These are phyloP conservation scores for Labrus mixtus DNA, from an alignment of 2,113 vertebrate genomes.

Conservation along the genomic window DNA sequence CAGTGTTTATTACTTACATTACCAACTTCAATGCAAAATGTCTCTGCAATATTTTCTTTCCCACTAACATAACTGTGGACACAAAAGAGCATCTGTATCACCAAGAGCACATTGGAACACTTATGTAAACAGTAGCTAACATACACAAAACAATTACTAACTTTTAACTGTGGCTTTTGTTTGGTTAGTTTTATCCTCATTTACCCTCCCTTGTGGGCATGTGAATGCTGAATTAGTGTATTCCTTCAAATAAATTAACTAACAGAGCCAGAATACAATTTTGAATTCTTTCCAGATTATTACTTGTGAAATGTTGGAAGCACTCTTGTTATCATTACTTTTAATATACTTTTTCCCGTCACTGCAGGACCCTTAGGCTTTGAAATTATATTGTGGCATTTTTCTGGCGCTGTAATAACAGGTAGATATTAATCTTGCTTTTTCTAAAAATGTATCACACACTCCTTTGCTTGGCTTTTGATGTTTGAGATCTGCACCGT, in stretches of 20 bases:
- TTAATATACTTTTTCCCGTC: constrained; percentile 17
- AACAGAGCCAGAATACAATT: constrained; percentile 52
- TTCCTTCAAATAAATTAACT: constrained; percentile 45
- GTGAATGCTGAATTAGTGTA: constrained; percentile 59
- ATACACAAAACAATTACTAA: constrained; percentile 24
- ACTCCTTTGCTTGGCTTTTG: constrained; percentile 57
- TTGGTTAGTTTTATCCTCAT: constrained; percentile 56
- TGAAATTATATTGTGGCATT: constrained; percentile 70
- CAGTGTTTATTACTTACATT: not conserved
- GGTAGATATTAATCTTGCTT: constrained; percentile 66
- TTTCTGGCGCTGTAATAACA: constrained; percentile 53
- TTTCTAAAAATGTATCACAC: constrained; percentile 38
- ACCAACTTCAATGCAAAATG: constrained; percentile 31
- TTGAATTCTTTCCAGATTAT: constrained; percentile 49
- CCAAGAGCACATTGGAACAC: constrained; percentile 8
- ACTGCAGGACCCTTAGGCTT: constrained; percentile 53
- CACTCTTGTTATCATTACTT: constrained; percentile 40
- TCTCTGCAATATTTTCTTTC: constrained; percentile 12
- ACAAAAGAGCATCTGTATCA: constrained; percentile 26
- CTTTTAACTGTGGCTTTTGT: constrained; percentile 19
- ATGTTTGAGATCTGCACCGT: constrained; percentile 51
- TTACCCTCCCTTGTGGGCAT: constrained; percentile 53
- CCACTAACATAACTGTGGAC: constrained; percentile 20
- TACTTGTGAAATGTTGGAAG: constrained; percentile 43
- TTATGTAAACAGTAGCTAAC: constrained; percentile 58